Evolutionary conservation across 2,888 invertebrate genomes (phyloP).

Genomic region (Saturnia pavonia): DNA sequence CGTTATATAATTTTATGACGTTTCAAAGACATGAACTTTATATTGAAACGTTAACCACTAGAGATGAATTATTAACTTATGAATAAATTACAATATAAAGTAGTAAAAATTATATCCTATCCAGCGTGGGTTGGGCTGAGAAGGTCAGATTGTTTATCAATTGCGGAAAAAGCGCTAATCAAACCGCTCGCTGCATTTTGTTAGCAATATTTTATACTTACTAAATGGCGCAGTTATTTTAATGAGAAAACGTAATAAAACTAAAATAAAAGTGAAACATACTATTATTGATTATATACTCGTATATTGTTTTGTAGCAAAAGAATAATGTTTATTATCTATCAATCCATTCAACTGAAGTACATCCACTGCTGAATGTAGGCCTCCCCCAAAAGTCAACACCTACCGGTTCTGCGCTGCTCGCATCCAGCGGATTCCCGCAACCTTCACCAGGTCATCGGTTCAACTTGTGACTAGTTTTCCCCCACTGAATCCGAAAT

Average conservation of each 20-base stretch:
- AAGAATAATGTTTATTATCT: background rate
- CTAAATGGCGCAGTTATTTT: background rate
- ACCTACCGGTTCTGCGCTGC: too few relatives aligned
- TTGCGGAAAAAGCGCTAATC: conserved; percentile 19
- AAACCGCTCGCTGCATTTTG: background rate
- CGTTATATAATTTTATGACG: background rate
- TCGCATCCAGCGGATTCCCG: too few relatives aligned
- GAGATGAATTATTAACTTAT: conserved; percentile 9
- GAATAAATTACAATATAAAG: conserved; percentile 16
- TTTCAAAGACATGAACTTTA: background rate
- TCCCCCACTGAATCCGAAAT: too few relatives aligned
- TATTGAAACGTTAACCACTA: background rate
- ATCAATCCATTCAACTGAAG: too few relatives aligned
- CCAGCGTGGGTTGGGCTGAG: conserved; percentile 8
- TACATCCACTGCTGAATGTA: too few relatives aligned
- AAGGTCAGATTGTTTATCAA: conserved; percentile 21
- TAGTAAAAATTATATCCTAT: conserved; percentile 5
- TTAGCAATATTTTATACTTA: conserved; percentile 7
- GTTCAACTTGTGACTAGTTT: too few relatives aligned
- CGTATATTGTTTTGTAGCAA: background rate
- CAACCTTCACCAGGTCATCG: too few relatives aligned
- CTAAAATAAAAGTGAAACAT: background rate
- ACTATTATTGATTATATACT: background rate
- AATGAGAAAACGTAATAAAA: background rate
- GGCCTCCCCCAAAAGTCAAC: too few relatives aligned